phyloP scores from a whole-genome alignment of 1,140 invertebrate genomes.

The Ooceraea biroi region DNA sequence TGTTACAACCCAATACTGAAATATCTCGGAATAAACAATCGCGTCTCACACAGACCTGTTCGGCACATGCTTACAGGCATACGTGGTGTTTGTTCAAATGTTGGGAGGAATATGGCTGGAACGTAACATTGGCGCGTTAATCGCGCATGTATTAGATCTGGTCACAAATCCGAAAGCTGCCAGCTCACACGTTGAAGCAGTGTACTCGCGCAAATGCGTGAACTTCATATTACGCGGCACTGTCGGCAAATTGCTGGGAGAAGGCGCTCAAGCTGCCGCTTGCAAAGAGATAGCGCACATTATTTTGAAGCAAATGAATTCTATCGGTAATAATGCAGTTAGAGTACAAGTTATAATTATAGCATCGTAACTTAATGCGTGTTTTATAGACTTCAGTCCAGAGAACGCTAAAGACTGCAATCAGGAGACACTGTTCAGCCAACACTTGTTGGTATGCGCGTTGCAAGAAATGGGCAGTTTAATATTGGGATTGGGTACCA shows the following conservation, averaged over 20 bases:
- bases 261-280: slow-evolving; percentile 98
- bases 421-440: slow-evolving; percentile 96
- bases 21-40: slow-evolving; percentile 17
- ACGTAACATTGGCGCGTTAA: slow-evolving; percentile 93
- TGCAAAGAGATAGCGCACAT: slow-evolving; percentile 97
- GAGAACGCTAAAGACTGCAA: slow-evolving; percentile 96
- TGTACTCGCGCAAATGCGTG: slow-evolving; percentile 98
- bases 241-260: slow-evolving; percentile 96
- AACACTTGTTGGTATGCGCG: slow-evolving; percentile 97
- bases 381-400: slow-evolving; percentile 91
- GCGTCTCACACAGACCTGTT: neutral
- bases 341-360: too few relatives aligned
- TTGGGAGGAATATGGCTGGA: slow-evolving; percentile 98
- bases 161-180: slow-evolving; percentile 97
- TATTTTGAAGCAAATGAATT: slow-evolving; percentile 97
- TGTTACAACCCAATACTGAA: too few relatives aligned
- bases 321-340: slow-evolving; percentile 88
- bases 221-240: slow-evolving; percentile 97
- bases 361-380: too few relatives aligned
- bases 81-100: slow-evolving; percentile 97
- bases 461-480: slow-evolving; percentile 96
- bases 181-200: slow-evolving; percentile 98
- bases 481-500: slow-evolving; percentile 95
- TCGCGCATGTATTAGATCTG: slow-evolving; percentile 96
- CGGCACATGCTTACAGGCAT: slow-evolving; percentile 89